These are phyloP conservation scores for Aphis gossypii DNA, from an alignment of 1,140 invertebrate genomes.

Conservation along the genomic window DNA sequence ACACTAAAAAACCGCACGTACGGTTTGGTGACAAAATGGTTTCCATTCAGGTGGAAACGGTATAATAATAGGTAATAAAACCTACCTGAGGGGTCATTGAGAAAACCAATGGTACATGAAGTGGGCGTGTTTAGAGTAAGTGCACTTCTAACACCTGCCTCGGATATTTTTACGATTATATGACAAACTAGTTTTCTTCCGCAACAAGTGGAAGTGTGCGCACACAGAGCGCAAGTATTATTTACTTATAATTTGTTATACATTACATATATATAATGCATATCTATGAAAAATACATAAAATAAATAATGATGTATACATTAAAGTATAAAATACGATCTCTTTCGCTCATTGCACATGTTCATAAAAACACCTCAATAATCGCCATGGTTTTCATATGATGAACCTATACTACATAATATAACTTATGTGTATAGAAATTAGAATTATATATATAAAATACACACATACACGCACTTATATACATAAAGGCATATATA, in stretches of 20 bases:
- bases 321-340: background rate
- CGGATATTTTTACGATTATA: slow-evolving; percentile 38
- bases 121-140: slow-evolving; percentile 54
- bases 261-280: background rate
- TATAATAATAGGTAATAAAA: slow-evolving; percentile 55
- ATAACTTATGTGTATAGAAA: background rate
- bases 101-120: slow-evolving; percentile 58
- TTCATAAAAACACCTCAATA: background rate
- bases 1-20: slow-evolving; percentile 1
- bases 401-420: background rate
- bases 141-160: slow-evolving; percentile 55
- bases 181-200: slow-evolving; percentile 46
- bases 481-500: too few species aligned
- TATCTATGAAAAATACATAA: background rate
- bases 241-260: background rate
- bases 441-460: background rate
- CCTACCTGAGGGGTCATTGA: slow-evolving; percentile 52
- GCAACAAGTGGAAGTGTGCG: slow-evolving; percentile 20
- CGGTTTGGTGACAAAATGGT: slow-evolving; percentile 57
- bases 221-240: background rate
- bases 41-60: slow-evolving; percentile 57
- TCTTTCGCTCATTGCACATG: background rate
- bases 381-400: background rate
- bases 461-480: too few species aligned
- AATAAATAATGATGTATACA: background rate